phyloP scores from a whole-genome alignment of 2,113 vertebrate genomes.

The Lutjanus erythropterus region DNA sequence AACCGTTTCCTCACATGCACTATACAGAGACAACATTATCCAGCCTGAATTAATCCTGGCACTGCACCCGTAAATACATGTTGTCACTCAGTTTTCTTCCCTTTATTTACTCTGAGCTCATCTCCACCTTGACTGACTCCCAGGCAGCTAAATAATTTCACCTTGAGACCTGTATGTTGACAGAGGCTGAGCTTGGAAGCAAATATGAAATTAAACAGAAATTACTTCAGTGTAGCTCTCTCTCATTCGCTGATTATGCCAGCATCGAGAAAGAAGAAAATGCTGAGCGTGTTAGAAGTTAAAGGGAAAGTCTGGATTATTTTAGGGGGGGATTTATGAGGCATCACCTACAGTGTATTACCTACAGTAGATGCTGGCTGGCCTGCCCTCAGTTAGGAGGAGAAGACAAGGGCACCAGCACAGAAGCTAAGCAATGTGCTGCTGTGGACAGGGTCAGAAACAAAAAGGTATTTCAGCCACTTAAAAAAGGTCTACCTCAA shows the following conservation, averaged over 20 bases:
- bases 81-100: not conserved
- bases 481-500: too few relatives aligned
- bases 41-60: not conserved
- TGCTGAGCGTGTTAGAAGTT: not conserved
- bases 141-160: not conserved
- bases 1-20: not conserved
- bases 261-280: not conserved
- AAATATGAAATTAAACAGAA: not conserved
- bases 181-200: not conserved
- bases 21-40: slow-evolving; percentile 13
- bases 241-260: not conserved
- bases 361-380: too few relatives aligned
- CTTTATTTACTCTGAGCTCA: not conserved
- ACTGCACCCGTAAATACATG: not conserved
- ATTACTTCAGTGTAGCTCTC: not conserved
- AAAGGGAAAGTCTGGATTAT: too few relatives aligned
- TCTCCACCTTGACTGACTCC: not conserved
- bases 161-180: not conserved
- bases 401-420: too few relatives aligned
- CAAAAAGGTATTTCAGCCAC: too few relatives aligned
- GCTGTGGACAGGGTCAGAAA: too few relatives aligned
- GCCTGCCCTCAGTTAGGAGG: too few relatives aligned
- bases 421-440: too few relatives aligned
- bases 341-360: too few relatives aligned
- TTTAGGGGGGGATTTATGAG: too few relatives aligned